Evolutionary conservation across 2,888 invertebrate genomes (phyloP).

Genomic region (Apeira syringaria): DNA sequence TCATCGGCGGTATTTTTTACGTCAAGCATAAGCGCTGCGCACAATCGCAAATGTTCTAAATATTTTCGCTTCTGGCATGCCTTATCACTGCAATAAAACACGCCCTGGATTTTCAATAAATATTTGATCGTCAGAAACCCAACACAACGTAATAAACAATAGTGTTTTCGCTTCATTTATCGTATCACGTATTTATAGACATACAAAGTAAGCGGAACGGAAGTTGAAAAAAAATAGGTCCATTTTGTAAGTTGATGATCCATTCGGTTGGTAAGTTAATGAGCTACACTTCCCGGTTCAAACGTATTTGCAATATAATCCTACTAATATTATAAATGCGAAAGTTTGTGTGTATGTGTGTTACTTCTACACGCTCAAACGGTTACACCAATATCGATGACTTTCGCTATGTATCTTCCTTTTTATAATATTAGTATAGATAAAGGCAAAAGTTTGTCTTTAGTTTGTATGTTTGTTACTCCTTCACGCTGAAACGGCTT

Average conservation of each 20-base stretch:
- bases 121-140: neutral
- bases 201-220: constrained; percentile 11
- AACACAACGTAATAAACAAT: constrained; percentile 16
- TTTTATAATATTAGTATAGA: too few relatives aligned
- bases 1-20: too few relatives aligned
- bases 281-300: constrained; percentile 8
- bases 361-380: too few relatives aligned
- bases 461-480: too few relatives aligned
- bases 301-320: too few relatives aligned
- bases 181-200: constrained; percentile 24
- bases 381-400: too few relatives aligned
- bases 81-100: constrained; percentile 45
- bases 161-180: constrained; percentile 16
- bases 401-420: too few relatives aligned
- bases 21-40: too few relatives aligned
- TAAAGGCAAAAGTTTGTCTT: too few relatives aligned
- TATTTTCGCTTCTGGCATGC: constrained; percentile 47
- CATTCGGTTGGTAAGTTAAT: constrained; percentile 10
- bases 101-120: constrained; percentile 37
- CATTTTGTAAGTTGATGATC: constrained; percentile 12
- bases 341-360: too few relatives aligned
- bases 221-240: constrained; percentile 16
- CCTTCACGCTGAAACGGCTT: too few relatives aligned
- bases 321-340: too few relatives aligned
- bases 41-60: constrained; percentile 19